Evolutionary conservation across 1,140 invertebrate species (phyloP), one percentile per base, ranked within the genome.

Genomic region (Atta texana): DNA sequence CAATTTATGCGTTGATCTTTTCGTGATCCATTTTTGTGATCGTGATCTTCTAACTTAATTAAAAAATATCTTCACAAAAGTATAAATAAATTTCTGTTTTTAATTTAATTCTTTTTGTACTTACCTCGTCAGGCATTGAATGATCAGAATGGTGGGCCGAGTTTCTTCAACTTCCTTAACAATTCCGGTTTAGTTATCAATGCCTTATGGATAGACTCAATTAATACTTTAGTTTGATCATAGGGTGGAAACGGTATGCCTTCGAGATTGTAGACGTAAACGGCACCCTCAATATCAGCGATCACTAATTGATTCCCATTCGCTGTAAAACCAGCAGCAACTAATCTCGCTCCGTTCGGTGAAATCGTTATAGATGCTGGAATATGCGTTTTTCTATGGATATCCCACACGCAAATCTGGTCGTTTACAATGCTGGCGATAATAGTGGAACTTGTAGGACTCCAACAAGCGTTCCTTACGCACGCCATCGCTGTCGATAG

Each of bases 391-490:
- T 97, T 97, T 16, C 96, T 95, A 44, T 96, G 95, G 1, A 98
- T 94, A 91, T 98, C 97, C 97, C 97, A 98, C 51, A 98, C 95
- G 28, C 96, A 96, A 5, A 98, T 96, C 7, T 96, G 96, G 90
- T 97, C 97, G 8, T 96, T 96, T 63, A 96, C 97, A 0, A 97
- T 96, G 0, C 97, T 97, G 3, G 98, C 97, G 76, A 98, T 96
- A 3, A 98, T 97, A 0, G 98, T 98, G 0, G 98, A 97, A 90
- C 98, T 97, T 8, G 96, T 97, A 0, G 98, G 98, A 90, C 97
- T 97, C 97, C 98, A 99, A 1, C 96, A 96, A 8, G 97, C 97
- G 76, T 96, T 97, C 88, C 96, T 96, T 0, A 98, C 96, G 0
- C 97, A 96, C 0, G 95, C 94, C 92, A 95, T 96, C 57, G 92